Percentiles rank a stretch among this genome's conserved stretches.
phyloP scores from a whole-genome alignment of 2,888 invertebrate genomes.

The Eupithecia inturbata region DNA sequence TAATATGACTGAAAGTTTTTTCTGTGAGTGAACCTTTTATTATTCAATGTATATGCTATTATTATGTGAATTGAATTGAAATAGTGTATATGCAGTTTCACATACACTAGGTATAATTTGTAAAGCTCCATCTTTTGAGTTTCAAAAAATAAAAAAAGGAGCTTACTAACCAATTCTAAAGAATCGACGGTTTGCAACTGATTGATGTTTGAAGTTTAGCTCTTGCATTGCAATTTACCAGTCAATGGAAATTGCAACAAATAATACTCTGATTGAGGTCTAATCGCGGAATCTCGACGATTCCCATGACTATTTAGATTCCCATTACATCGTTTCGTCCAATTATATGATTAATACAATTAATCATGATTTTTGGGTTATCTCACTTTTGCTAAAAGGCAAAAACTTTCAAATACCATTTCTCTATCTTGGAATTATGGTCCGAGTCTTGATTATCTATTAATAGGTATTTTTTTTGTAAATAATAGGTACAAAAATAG shows the following conservation, averaged over 20 bases:
- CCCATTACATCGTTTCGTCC: slow-evolving; percentile 72
- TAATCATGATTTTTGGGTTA: slow-evolving; percentile 39
- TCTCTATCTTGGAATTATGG: background rate
- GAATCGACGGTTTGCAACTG: slow-evolving; percentile 56
- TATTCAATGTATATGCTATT: too few species aligned
- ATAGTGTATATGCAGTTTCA: too few species aligned
- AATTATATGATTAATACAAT: slow-evolving; percentile 66
- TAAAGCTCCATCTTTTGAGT: background rate
- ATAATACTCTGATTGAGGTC: slow-evolving; percentile 72
- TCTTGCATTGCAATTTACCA: slow-evolving; percentile 73
- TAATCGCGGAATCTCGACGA: slow-evolving; percentile 72
- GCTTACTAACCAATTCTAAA: slow-evolving; percentile 48
- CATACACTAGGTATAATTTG: background rate
- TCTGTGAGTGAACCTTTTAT: too few species aligned
- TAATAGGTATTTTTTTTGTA: background rate
- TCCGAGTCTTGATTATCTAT: background rate
- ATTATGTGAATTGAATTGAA: too few species aligned
- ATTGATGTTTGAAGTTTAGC: slow-evolving; percentile 71
- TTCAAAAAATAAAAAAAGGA: slow-evolving; percentile 28
- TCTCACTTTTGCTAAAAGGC: slow-evolving; percentile 40
- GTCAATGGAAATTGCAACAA: slow-evolving; percentile 82
- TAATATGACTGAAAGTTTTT: background rate
- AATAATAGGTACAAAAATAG: too few species aligned
- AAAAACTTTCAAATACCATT: background rate
- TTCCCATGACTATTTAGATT: slow-evolving; percentile 80